These are phyloP conservation scores for Acestrorhynchus altus DNA, from an alignment of 2,797 vertebrate genomes.

Conservation along the genomic window DNA sequence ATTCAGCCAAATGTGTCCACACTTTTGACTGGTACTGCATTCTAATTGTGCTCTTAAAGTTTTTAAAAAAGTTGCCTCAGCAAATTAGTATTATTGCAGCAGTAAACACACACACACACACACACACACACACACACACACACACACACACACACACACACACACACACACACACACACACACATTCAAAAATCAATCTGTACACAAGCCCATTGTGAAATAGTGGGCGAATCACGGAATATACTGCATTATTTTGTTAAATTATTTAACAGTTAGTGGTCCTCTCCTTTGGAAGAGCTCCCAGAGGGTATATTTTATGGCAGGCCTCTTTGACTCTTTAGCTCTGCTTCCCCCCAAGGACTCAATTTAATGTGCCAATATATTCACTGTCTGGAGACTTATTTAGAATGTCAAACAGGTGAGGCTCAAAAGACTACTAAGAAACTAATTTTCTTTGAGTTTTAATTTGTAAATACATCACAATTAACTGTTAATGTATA, in stretches of 20 bases:
- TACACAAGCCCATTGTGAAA: background rate
- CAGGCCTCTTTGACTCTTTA: background rate
- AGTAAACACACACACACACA: background rate
- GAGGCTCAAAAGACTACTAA: background rate
- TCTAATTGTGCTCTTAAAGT: too few species aligned
- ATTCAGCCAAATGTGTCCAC: too few species aligned
- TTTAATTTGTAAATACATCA: background rate
- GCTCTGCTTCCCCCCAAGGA: constrained; percentile 7
- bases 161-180: background rate
- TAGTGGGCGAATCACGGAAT: background rate
- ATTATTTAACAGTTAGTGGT: constrained; percentile 16
- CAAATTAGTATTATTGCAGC: background rate
- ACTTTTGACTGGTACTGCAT: too few species aligned
- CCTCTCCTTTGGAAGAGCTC: background rate
- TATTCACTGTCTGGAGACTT: constrained; percentile 12
- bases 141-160: too few species aligned
- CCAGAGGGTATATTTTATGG: background rate
- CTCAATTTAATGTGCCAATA: constrained; percentile 26
- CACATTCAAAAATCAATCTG: background rate
- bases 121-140: too few species aligned
- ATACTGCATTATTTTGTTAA: background rate
- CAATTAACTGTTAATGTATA: too few species aligned
- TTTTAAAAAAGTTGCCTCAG: background rate
- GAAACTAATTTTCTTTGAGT: too few species aligned
- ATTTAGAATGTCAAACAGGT: constrained; percentile 34